Percentiles rank a stretch among this genome's conserved stretches.
Conservation (phyloP, 2,888 invertebrate species). For the Ophion ellenae region DNA sequence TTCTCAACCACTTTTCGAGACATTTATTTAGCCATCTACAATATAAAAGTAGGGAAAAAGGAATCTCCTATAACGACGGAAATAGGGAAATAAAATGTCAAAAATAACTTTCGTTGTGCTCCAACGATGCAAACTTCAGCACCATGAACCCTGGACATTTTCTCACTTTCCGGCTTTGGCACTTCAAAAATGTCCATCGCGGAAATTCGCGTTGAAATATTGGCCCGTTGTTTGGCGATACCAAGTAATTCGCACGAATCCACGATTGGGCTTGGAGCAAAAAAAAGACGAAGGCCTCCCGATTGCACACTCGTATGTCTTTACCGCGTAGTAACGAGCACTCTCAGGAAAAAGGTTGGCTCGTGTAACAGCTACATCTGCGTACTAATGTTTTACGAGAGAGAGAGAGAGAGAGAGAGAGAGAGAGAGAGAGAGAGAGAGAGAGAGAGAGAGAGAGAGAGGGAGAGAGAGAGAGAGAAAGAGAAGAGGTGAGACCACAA, state of each 20-base stretch:
- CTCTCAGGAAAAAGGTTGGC: conserved; percentile 26
- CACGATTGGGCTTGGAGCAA: conserved; percentile 84
- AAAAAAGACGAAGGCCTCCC: conserved; percentile 85
- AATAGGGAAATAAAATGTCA: too few species aligned
- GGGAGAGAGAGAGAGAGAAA: background rate
- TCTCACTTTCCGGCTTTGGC: background rate
- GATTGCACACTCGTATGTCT: conserved; percentile 86
- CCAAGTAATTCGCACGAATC: conserved; percentile 86
- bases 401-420: conserved; percentile 20
- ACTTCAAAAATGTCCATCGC: background rate
- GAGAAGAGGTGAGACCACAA: conserved; percentile 16
- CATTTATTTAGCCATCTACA: too few species aligned
- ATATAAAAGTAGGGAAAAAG: too few species aligned
- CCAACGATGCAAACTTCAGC: too few species aligned
- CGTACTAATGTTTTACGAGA: conserved; percentile 13
- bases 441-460: conserved; percentile 22
- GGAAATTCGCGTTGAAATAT: background rate
- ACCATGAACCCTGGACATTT: too few species aligned
- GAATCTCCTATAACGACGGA: too few species aligned
- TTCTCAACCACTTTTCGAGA: too few species aligned
- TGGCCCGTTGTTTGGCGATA: conserved; percentile 14
- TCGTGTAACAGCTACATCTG: conserved; percentile 32
- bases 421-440: background rate
- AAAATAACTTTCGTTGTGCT: too few species aligned
- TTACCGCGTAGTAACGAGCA: conserved; percentile 82